Base-by-base conservation (phyloP, 2,888 invertebrate species). In the Ophion ellenae region DNA sequence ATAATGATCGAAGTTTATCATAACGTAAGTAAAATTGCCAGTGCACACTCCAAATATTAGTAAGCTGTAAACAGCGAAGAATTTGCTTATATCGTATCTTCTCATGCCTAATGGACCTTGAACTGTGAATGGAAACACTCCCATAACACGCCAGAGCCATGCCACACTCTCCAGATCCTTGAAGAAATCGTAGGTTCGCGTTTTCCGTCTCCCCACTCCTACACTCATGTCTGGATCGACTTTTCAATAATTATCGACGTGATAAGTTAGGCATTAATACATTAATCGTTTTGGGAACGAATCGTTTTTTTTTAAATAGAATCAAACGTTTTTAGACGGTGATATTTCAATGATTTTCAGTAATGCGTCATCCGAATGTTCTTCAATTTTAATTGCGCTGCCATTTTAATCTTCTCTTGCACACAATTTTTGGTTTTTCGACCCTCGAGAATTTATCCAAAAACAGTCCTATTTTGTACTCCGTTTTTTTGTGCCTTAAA, bases 41-140 rank as follows among this genome's bases (percentile, higher is more conserved):
- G 74, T 1, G 32, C 69, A 67, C 53, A 24, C 11, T 36, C 3
- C 14, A 20, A 74, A 71, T 6, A 81, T 1, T 9, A 66, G 4
- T 57, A 75, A 1, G 28, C 83, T 47, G 76, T 85, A 86, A 7
- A 40, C 20, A 2, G 81, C 32, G 47, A 74, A 20, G n/a, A 67
- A 59, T 73, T 53, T 76, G 40, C 73, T 85, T 9, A 77, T 36
- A 6, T 14, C 20, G 20, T 81, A 87, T 86, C 66, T 81, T 61
- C 59, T 76, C 4, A 20, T 67, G 10, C 76, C 71, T 20, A 17
- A 45, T 20, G 75, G 36, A 20, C 67, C 24, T 20, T 61, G 32
- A n/a, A 85, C 61, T n/a, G 69, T 66, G 3, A 86, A 66, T 17
- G 86, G 87, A 82, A 87, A 87, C 1, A 71, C 45, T 17, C 76